Evolutionary conservation across 2,113 vertebrate genomes (phyloP).

Genomic region (Cyrtonyx montezumae): DNA sequence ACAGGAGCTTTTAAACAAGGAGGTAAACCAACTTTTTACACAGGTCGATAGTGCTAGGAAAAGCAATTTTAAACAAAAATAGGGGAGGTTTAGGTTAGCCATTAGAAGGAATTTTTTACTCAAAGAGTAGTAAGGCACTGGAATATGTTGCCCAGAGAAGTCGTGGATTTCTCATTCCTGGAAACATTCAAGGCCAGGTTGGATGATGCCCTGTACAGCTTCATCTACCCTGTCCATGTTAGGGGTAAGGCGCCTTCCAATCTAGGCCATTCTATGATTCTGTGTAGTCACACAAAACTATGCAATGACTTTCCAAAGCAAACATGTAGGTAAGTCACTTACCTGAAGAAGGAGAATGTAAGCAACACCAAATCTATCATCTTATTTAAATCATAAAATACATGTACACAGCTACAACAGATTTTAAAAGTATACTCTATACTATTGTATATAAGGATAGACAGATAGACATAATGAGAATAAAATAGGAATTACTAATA

Average conservation of each 20-base stretch:
- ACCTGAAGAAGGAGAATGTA: neutral
- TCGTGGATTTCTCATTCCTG: neutral
- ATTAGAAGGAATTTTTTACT: neutral
- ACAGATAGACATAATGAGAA: neutral
- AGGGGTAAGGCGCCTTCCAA: neutral
- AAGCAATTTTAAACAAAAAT: no score
- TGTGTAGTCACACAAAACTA: neutral
- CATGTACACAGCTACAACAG: neutral
- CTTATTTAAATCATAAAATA: neutral
- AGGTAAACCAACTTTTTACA: neutral
- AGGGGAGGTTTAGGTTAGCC: no score
- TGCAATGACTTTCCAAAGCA: neutral
- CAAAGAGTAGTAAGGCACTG: neutral
- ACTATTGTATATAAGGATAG: neutral
- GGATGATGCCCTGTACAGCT: neutral
- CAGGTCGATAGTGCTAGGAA: no score
- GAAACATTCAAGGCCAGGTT: neutral
- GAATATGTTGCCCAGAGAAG: neutral
- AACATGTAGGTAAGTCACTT: conserved; percentile 18
- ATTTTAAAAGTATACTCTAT: neutral
- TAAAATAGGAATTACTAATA: neutral
- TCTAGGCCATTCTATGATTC: neutral
- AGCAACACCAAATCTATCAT: neutral
- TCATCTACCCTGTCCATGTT: neutral
- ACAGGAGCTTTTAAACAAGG: no score